A percentile compares a stretch with the other conserved stretches of the same genome.
phyloP scores from a whole-genome alignment of 2,888 invertebrate species.

The Drosophila colorata region DNA sequence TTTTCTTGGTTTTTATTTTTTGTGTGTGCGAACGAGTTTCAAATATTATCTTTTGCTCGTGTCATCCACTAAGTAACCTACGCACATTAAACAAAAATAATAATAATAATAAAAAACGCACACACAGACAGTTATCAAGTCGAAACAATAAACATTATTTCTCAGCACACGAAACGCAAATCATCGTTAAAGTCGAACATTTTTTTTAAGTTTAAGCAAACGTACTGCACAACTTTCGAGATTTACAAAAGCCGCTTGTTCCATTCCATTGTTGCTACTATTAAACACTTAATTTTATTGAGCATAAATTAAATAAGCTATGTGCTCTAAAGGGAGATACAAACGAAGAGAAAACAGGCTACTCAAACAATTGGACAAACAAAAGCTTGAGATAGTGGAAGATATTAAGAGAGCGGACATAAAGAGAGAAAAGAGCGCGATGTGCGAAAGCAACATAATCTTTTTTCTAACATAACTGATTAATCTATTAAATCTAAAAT shows the following conservation, averaged over 20 bases:
- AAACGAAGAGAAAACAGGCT: not conserved
- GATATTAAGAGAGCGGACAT: too few species aligned
- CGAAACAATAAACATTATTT: conserved; percentile 36
- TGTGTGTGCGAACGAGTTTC: conserved; percentile 48
- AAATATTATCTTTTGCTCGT: conserved; percentile 37
- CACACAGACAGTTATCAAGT: conserved; percentile 21
- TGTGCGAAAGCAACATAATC: too few species aligned
- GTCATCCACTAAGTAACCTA: conserved; percentile 40
- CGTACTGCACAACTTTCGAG: conserved; percentile 5
- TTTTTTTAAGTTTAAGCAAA: conserved; percentile 6
- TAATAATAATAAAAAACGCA: conserved; percentile 32
- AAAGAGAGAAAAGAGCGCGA: too few species aligned
- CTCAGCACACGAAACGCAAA: conserved; percentile 32
- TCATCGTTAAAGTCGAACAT: conserved; percentile 33
- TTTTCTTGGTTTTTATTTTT: conserved; percentile 11
- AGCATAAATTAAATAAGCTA: conserved; percentile 6
- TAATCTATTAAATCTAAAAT: too few species aligned
- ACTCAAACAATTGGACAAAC: not conserved
- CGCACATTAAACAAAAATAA: conserved; percentile 51
- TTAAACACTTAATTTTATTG: not conserved
- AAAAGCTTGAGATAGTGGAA: too few species aligned
- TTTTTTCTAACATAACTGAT: too few species aligned
- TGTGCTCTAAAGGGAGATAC: not conserved
- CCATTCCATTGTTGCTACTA: conserved; percentile 12
- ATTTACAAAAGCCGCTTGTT: conserved; percentile 9